Conservation (phyloP, 2,113 vertebrate genomes). For the Dissostichus mawsoni region DNA sequence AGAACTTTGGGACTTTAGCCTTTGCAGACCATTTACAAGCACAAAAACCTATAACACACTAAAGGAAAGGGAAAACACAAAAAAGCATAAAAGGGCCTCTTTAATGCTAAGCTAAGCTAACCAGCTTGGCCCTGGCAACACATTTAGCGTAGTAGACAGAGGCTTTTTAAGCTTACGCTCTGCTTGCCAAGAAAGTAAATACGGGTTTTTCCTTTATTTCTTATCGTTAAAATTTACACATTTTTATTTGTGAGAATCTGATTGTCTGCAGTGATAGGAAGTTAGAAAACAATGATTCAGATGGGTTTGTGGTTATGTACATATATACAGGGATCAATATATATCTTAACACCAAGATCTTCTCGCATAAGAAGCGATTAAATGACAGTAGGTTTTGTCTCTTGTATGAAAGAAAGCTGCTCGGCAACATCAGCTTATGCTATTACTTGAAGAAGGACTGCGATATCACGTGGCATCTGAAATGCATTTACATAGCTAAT, state of each 20-base stretch:
- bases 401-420: neutral
- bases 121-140: neutral
- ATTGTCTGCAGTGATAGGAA: neutral
- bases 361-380: neutral
- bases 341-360: neutral
- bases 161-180: neutral
- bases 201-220: neutral
- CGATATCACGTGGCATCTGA: constrained; percentile 3
- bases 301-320: too few species aligned
- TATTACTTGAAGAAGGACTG: neutral
- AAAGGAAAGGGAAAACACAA: too few species aligned
- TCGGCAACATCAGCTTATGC: neutral
- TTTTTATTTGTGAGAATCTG: neutral
- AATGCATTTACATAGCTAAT: constrained; percentile 30
- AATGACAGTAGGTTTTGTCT: neutral
- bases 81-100: too few species aligned
- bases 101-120: neutral
- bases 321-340: neutral
- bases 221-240: neutral
- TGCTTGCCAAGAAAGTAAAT: neutral
- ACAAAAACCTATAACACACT: too few species aligned
- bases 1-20: too few species aligned
- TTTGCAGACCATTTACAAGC: too few species aligned
- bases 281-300: neutral
- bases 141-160: neutral